phyloP scores from a whole-genome alignment of 2,797 vertebrate species.

The Chelon auratus region DNA sequence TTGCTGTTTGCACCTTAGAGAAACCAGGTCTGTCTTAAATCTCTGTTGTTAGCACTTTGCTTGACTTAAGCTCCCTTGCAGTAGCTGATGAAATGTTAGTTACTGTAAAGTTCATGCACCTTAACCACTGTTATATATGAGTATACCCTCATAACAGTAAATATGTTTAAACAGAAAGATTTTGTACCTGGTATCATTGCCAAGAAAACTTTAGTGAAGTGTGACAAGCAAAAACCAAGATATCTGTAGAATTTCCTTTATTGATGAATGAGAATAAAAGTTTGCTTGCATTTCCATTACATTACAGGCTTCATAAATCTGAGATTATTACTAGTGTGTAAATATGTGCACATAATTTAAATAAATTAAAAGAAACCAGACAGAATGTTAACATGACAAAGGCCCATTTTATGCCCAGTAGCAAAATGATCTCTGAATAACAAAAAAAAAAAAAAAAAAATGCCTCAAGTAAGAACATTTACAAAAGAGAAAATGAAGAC shows the following conservation, averaged over 20 bases:
- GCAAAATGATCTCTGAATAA: conserved; percentile 75
- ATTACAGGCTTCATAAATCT: conserved; percentile 87
- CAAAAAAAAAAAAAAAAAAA: conserved; percentile 49
- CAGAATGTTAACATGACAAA: conserved; percentile 85
- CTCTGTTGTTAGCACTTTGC: conserved; percentile 43
- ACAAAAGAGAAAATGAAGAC: conserved; percentile 36
- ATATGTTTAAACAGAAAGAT: conserved; percentile 49
- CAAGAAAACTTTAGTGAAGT: no score
- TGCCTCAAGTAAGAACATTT: conserved; percentile 51
- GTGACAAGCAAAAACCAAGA: conserved; percentile 16
- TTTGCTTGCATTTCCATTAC: conserved; percentile 83
- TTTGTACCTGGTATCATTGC: conserved; percentile 34
- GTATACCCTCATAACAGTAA: conserved; percentile 70
- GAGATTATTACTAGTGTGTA: conserved; percentile 69
- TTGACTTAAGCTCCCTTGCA: conserved; percentile 51
- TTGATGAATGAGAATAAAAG: conserved; percentile 87
- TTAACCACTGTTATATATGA: conserved; percentile 68
- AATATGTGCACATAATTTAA: conserved; percentile 90
- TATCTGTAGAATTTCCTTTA: conserved; percentile 70
- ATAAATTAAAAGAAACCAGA: conserved; percentile 90
- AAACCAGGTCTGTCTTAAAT: conserved; percentile 20
- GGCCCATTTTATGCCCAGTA: conserved; percentile 80
- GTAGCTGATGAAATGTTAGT: conserved; percentile 61
- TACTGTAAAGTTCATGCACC: conserved; percentile 58
- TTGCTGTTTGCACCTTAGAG: conserved; percentile 64